Conservation (phyloP, 2,797 vertebrate genomes). For the Xenentodon cancila region DNA sequence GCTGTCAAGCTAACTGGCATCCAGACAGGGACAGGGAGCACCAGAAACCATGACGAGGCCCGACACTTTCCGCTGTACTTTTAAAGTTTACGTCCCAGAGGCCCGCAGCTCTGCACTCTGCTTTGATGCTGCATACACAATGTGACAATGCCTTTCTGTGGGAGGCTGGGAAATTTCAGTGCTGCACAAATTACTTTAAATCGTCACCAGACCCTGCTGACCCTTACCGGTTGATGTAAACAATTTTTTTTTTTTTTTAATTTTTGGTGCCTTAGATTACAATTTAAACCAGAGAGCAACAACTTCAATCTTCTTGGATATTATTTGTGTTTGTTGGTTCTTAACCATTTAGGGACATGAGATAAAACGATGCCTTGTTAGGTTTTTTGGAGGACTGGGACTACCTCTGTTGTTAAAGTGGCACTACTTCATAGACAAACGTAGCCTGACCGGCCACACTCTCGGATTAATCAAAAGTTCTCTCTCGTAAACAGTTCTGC, state of each 20-base stretch:
- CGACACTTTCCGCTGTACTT: slow-evolving; percentile 38
- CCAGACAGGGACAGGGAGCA: slow-evolving; percentile 39
- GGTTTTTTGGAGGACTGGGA: slow-evolving; percentile 20
- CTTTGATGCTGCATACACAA: slow-evolving; percentile 69
- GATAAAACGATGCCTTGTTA: slow-evolving; percentile 18
- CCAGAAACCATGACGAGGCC: slow-evolving; percentile 37
- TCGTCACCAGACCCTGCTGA: slow-evolving; percentile 25
- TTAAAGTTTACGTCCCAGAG: slow-evolving; percentile 55
- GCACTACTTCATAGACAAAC: slow-evolving; percentile 15
- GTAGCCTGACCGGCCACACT: neutral
- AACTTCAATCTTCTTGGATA: slow-evolving; percentile 1
- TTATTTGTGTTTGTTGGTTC: neutral
- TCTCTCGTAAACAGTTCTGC: no score
- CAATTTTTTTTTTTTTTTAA: slow-evolving; percentile 1
- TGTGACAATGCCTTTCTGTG: slow-evolving; percentile 64
- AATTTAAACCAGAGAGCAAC: slow-evolving; percentile 12
- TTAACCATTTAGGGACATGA: slow-evolving; percentile 10
- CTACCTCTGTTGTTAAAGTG: slow-evolving; percentile 15
- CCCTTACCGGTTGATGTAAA: slow-evolving; percentile 11
- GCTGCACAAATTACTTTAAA: slow-evolving; percentile 35
- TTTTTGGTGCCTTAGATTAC: neutral
- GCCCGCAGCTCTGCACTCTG: slow-evolving; percentile 50
- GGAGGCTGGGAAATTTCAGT: slow-evolving; percentile 64
- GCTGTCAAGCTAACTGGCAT: slow-evolving; percentile 47
- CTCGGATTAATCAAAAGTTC: slow-evolving; percentile 16